phyloP scores from a whole-genome alignment of 2,888 invertebrate species.

The Polylopha cassiicola region DNA sequence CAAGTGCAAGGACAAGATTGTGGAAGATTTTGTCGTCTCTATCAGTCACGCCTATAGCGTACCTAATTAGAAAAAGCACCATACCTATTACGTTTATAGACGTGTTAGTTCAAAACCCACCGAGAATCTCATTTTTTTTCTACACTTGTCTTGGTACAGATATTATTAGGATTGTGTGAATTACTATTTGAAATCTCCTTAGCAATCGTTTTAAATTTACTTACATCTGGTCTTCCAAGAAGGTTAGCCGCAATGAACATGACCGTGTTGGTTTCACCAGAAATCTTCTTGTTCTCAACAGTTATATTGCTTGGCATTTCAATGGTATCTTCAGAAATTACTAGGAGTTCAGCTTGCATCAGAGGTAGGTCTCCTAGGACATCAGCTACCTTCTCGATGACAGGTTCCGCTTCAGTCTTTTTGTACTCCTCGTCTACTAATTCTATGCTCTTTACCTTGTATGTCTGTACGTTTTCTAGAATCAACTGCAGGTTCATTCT shows the following conservation, averaged over 20 bases:
- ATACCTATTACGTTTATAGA: too few relatives aligned
- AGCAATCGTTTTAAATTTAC: too few relatives aligned
- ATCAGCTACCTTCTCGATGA: slow-evolving; percentile 75
- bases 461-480: slow-evolving; percentile 81
- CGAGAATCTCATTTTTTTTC: too few relatives aligned
- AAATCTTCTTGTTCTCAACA: slow-evolving; percentile 79
- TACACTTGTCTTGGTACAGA: too few relatives aligned
- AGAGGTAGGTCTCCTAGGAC: slow-evolving; percentile 82
- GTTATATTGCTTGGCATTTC: slow-evolving; percentile 71
- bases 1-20: too few relatives aligned
- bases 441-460: slow-evolving; percentile 80
- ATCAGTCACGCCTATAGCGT: too few relatives aligned
- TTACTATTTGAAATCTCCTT: too few relatives aligned
- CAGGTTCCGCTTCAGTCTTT: slow-evolving; percentile 58
- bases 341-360: slow-evolving; percentile 80
- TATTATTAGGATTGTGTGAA: too few relatives aligned
- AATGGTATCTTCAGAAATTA: slow-evolving; percentile 72
- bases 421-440: slow-evolving; percentile 71
- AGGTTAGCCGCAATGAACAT: slow-evolving; percentile 74
- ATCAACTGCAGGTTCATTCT: slow-evolving; percentile 82
- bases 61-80: too few relatives aligned
- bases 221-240: slow-evolving; percentile 66
- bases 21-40: too few relatives aligned
- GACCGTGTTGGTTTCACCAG: slow-evolving; percentile 69
- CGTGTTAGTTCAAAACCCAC: too few relatives aligned